Evolutionary conservation across 2,797 vertebrate genomes (phyloP).

Genomic region (Coranthus polyacanthus): DNA sequence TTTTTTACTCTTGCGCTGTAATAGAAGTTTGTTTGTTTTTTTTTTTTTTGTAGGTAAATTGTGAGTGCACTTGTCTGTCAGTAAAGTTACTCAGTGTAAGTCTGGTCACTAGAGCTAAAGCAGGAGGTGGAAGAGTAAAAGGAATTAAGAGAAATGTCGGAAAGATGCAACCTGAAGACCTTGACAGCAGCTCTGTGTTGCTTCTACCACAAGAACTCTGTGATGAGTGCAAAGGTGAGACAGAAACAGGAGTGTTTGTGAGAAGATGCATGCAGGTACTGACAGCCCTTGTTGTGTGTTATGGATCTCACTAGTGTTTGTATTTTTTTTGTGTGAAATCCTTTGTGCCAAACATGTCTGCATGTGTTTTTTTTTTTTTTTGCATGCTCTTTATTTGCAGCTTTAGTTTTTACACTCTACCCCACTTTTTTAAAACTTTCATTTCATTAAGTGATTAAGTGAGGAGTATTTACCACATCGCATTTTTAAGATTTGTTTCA

Average conservation of each 20-base stretch:
- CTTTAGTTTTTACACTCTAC: too few species aligned
- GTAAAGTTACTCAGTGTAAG: neutral
- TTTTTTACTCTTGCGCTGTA: neutral
- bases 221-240: conserved; percentile 95
- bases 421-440: too few species aligned
- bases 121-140: conserved; percentile 1
- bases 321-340: conserved; percentile 2
- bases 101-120: conserved; percentile 6
- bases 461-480: too few species aligned
- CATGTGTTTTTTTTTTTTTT: conserved; percentile 14
- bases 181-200: conserved; percentile 93
- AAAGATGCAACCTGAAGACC: conserved; percentile 89
- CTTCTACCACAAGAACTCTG: conserved; percentile 93
- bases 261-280: neutral
- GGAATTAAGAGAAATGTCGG: conserved; percentile 86
- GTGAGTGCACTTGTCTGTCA: neutral
- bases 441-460: too few species aligned
- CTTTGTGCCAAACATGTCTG: neutral
- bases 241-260: neutral
- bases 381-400: conserved; percentile 16
- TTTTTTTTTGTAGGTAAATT: conserved; percentile 14
- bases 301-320: neutral
- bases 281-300: too few species aligned
- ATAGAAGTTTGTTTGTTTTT: too few species aligned
- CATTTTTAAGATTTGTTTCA: neutral